Conservation (phyloP, 2,113 vertebrate species). For the Nerophis lumbriciformis region DNA sequence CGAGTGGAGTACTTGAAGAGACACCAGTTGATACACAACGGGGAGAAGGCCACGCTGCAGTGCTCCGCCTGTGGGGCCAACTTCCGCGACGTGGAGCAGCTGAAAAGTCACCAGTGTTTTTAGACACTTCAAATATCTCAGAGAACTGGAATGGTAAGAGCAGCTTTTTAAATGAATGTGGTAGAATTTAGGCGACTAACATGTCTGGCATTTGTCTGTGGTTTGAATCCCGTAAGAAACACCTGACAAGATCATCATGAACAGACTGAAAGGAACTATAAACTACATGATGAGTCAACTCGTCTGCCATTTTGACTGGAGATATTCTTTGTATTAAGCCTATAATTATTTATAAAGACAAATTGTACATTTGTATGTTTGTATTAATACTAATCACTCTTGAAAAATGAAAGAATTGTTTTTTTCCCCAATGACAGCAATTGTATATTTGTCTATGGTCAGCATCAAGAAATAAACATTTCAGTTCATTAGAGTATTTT, state of each 20-base stretch:
- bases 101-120: conserved; percentile 73
- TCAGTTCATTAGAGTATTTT: conserved; percentile 11
- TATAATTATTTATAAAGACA: conserved; percentile 52
- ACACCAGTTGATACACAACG: conserved; percentile 73
- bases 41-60: conserved; percentile 63
- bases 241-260: neutral
- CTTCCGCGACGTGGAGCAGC: conserved; percentile 71
- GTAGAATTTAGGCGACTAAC: conserved; percentile 25
- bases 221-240: neutral
- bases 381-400: conserved; percentile 32
- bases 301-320: conserved; percentile 23
- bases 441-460: conserved; percentile 56
- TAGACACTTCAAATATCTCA: conserved; percentile 30
- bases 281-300: neutral
- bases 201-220: conserved; percentile 21
- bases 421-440: conserved; percentile 19
- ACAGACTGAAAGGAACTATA: neutral
- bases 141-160: conserved; percentile 8
- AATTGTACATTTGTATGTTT: conserved; percentile 40
- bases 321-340: conserved; percentile 25
- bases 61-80: conserved; percentile 76
- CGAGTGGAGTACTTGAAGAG: conserved; percentile 79
- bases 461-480: conserved; percentile 49
- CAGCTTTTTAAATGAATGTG: conserved; percentile 16
- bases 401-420: conserved; percentile 25